phyloP scores from a whole-genome alignment of 1,140 invertebrate species.

The Cataglyphis hispanica region DNA sequence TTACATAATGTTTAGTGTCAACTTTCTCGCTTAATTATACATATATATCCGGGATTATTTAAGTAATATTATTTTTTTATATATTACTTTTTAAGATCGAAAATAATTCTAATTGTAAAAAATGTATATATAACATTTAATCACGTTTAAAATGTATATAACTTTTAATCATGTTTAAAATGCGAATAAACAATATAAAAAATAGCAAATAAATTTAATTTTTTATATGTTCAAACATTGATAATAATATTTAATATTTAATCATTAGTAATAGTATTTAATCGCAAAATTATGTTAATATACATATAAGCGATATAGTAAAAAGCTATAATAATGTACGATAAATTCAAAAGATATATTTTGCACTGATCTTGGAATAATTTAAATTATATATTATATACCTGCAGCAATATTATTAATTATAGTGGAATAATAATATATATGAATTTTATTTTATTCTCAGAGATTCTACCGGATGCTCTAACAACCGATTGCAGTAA shows the following conservation, averaged over 20 bases:
- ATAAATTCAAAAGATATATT: background rate
- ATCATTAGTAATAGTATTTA: background rate
- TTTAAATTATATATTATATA: background rate
- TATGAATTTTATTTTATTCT: slow-evolving; percentile 42
- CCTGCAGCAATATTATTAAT: background rate
- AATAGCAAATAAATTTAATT: background rate
- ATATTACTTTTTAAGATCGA: background rate
- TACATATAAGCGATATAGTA: background rate
- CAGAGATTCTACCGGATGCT: slow-evolving; percentile 85
- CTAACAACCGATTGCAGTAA: slow-evolving; percentile 81
- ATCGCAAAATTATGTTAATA: background rate
- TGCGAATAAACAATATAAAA: background rate
- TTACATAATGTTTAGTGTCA: slow-evolving; percentile 79
- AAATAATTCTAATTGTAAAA: background rate
- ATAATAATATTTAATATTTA: too few species aligned
- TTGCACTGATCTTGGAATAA: background rate
- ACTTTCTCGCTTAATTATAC: slow-evolving; percentile 82
- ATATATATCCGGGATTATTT: slow-evolving; percentile 58
- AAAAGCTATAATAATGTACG: background rate
- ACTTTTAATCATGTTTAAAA: background rate
- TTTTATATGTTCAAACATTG: too few species aligned
- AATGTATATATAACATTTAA: background rate
- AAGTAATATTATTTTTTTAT: too few species aligned
- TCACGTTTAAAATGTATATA: too few species aligned
- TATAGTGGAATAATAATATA: slow-evolving; percentile 45